Conservation (phyloP, 2,888 invertebrate genomes). For the Rhodophaea formosa region DNA sequence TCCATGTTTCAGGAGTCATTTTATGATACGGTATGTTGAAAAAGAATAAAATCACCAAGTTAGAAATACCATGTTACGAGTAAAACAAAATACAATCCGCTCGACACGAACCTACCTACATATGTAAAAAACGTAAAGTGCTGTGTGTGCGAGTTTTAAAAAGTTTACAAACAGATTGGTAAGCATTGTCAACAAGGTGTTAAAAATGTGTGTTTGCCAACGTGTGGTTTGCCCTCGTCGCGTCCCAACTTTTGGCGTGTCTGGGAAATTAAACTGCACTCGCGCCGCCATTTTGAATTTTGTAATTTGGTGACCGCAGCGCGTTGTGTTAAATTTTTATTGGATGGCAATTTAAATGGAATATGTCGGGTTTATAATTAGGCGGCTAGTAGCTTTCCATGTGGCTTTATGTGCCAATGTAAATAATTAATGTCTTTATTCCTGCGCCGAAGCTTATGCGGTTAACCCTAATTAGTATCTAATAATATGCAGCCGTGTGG, state of each 20-base stretch:
- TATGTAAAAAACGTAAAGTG: background rate
- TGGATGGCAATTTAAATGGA: constrained; percentile 19
- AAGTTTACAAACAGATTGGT: constrained; percentile 8
- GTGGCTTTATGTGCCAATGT: no score
- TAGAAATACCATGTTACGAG: no score
- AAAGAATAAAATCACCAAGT: no score
- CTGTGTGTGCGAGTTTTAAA: background rate
- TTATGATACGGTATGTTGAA: no score
- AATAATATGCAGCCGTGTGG: no score
- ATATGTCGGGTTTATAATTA: background rate
- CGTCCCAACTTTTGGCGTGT: constrained; percentile 22
- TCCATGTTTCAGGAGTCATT: no score
- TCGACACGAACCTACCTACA: background rate
- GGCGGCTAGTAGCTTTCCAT: background rate
- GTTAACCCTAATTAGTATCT: no score
- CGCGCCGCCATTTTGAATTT: constrained; percentile 18
- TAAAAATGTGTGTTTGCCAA: constrained; percentile 10
- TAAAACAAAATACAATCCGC: background rate
- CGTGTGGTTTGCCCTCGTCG: constrained; percentile 17
- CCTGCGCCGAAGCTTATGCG: no score
- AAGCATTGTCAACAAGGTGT: constrained; percentile 15
- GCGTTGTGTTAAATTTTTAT: constrained; percentile 16
- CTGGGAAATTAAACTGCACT: constrained; percentile 24
- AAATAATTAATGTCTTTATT: no score
- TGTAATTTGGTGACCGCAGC: constrained; percentile 14